These are phyloP conservation scores for Aurelia sp. DNA, from an alignment of 30 jellyfish, hydroid and myxozoan genomes.

Conservation along the genomic window DNA sequence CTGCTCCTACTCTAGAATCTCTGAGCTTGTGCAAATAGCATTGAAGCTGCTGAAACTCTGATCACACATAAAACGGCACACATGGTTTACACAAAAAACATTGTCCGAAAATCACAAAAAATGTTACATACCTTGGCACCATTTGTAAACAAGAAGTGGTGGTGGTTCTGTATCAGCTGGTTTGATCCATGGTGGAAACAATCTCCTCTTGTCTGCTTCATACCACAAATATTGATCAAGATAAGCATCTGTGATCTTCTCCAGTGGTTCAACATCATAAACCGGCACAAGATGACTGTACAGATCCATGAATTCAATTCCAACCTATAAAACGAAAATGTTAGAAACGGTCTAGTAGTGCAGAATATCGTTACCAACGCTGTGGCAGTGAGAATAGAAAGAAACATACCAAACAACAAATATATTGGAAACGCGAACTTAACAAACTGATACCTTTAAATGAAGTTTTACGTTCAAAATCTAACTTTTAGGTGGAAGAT, in stretches of 20 bases:
- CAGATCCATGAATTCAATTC: constrained; percentile 98
- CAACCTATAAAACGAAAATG: constrained; percentile 69
- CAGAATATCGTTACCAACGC: background rate
- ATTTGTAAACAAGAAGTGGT: constrained; percentile 94
- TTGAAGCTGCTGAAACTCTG: too few relatives aligned
- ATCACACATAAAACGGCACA: too few relatives aligned
- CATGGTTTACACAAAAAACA: too few relatives aligned
- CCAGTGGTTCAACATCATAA: constrained; percentile 98
- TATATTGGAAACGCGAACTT: too few relatives aligned
- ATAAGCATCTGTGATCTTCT: constrained; percentile 99
- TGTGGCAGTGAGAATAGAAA: too few relatives aligned
- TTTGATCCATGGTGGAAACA: constrained; percentile 99
- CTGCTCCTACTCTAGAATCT: too few relatives aligned
- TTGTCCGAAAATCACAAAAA: too few relatives aligned
- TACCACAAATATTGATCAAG: constrained; percentile 99
- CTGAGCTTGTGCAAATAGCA: too few relatives aligned
- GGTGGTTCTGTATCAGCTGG: constrained; percentile 99
- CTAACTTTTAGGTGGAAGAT: too few relatives aligned
- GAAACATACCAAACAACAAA: too few relatives aligned
- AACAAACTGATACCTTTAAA: too few relatives aligned
- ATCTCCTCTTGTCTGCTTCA: constrained; percentile 97
- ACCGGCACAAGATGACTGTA: constrained; percentile 99
- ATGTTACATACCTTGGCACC: constrained; percentile 85
- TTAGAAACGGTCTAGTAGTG: background rate
- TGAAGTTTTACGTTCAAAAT: too few relatives aligned